Evolutionary conservation across 2,113 vertebrate species (phyloP).

Genomic region (Myxocyprinus asiaticus): DNA sequence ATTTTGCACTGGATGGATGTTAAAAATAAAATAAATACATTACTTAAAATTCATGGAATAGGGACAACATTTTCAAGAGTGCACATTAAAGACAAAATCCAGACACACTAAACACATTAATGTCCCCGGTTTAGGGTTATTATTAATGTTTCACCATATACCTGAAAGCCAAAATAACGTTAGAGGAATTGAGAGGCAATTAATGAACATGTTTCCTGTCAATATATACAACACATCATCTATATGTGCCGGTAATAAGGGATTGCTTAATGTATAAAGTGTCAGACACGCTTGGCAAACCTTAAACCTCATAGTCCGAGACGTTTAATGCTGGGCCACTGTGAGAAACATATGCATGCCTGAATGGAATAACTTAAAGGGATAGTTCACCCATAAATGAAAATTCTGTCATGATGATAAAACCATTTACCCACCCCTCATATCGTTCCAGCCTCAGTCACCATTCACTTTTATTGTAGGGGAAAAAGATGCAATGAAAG

Average conservation of each 20-base stretch:
- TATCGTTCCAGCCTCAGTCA: too few species aligned
- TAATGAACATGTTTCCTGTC: not conserved
- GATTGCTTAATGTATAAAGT: not conserved
- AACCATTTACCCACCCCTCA: too few species aligned
- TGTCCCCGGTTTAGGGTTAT: not conserved
- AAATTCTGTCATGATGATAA: too few species aligned
- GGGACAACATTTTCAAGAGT: not conserved
- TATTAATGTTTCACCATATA: too few species aligned
- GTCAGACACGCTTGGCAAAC: constrained; percentile 11
- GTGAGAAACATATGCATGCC: not conserved
- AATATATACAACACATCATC: not conserved
- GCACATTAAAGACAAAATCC: constrained; percentile 2
- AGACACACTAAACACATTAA: not conserved
- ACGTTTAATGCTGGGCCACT: not conserved
- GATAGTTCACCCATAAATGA: too few species aligned
- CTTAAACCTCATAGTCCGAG: not conserved
- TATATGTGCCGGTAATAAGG: not conserved
- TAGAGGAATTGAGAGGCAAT: not conserved
- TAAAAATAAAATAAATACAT: constrained; percentile 27
- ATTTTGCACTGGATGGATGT: not conserved
- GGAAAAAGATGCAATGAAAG: too few species aligned
- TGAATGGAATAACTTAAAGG: too few species aligned
- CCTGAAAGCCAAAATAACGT: too few species aligned
- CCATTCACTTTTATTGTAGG: too few species aligned
- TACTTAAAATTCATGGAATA: not conserved